Percentiles rank a stretch among this genome's conserved stretches.
Evolutionary conservation across 2,797 vertebrate genomes (phyloP).

Genomic region (Fratercula arctica): DNA sequence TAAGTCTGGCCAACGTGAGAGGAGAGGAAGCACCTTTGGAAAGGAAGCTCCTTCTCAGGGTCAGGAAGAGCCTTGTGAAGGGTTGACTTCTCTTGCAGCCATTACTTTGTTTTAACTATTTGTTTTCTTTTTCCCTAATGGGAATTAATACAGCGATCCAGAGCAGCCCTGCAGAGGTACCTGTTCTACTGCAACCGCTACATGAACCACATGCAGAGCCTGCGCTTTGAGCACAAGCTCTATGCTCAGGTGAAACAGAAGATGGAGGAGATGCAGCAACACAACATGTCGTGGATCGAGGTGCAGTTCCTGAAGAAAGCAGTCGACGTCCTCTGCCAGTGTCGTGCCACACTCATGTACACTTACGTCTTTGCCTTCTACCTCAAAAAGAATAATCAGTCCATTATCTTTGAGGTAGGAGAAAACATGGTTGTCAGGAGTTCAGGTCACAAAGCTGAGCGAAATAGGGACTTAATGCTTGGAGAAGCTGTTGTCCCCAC

Average conservation of each 20-base stretch:
- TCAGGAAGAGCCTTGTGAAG: not conserved
- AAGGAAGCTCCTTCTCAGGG: not conserved
- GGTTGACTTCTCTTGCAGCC: not conserved
- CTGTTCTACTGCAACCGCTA: conserved; percentile 99
- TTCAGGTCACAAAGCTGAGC: not conserved
- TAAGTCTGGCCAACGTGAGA: accelerated
- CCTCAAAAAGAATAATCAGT: conserved; percentile 99
- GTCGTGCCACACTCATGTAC: conserved; percentile 99
- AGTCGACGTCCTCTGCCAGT: conserved; percentile 97
- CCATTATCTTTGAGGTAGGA: conserved; percentile 99
- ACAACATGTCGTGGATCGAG: conserved; percentile 99
- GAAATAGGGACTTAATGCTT: not conserved
- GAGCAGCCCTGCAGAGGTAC: conserved; percentile 98
- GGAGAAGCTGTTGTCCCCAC: not conserved
- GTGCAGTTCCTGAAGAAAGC: conserved; percentile 99
- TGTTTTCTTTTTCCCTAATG: conserved; percentile 63
- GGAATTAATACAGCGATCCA: conserved; percentile 87
- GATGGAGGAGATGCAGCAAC: conserved; percentile 99
- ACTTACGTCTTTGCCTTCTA: conserved; percentile 99
- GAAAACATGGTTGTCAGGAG: not conserved
- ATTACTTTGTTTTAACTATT: conserved; percentile 52
- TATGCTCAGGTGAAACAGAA: conserved; percentile 99
- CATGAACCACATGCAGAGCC: conserved; percentile 99
- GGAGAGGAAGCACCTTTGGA: not conserved
- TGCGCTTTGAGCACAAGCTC: conserved; percentile 99